These are phyloP conservation scores for Varecia variegata DNA, from an alignment of 2,797 vertebrate species.

Conservation along the genomic window DNA sequence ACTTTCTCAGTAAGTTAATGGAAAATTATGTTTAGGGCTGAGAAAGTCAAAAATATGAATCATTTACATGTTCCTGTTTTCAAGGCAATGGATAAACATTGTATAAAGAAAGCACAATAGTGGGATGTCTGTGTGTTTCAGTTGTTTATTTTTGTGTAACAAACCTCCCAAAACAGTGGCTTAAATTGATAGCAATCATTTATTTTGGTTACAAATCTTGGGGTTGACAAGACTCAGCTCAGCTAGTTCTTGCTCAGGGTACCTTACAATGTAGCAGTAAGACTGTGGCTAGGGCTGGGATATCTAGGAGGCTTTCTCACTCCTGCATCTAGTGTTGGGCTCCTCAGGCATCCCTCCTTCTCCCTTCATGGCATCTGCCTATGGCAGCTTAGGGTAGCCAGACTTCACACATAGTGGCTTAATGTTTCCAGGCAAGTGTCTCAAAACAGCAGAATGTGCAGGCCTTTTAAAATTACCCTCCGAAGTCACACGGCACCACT, in stretches of 20 bases:
- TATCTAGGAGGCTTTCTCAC: background rate
- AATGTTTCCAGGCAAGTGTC: background rate
- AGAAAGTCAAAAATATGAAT: background rate
- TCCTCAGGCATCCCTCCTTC: background rate
- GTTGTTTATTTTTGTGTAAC: background rate
- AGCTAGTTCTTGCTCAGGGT: background rate
- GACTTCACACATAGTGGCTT: background rate
- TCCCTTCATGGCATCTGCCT: background rate
- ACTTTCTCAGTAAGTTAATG: constrained; percentile 13
- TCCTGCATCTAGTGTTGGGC: background rate
- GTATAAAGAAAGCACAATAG: background rate
- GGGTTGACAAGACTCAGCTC: background rate
- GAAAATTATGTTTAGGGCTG: background rate
- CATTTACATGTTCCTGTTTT: background rate
- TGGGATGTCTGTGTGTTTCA: background rate
- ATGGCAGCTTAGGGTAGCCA: background rate
- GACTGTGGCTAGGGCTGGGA: background rate
- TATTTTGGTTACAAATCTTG: background rate
- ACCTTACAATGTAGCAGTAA: background rate
- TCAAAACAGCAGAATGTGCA: background rate
- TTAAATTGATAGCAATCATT: background rate
- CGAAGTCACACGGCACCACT: background rate
- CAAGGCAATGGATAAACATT: background rate
- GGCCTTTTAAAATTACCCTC: background rate
- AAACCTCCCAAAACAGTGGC: background rate